Evolutionary conservation across 2,797 vertebrate species (phyloP).

Genomic region (Cygnus olor): DNA sequence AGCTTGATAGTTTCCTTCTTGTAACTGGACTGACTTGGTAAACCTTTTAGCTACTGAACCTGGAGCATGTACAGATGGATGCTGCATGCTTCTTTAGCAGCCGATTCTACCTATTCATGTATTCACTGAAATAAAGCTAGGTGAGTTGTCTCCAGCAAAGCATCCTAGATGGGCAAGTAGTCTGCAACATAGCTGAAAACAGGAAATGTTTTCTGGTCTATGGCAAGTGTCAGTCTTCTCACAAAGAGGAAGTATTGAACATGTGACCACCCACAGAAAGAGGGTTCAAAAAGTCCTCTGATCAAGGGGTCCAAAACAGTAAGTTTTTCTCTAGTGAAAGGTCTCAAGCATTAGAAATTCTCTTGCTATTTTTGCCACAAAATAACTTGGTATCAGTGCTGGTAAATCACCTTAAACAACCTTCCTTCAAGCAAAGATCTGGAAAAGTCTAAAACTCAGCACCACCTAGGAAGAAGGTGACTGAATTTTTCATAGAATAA

Average conservation of each 20-base stretch:
- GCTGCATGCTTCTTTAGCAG: background rate
- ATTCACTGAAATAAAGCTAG: background rate
- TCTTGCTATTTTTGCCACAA: background rate
- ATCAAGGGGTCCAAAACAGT: background rate
- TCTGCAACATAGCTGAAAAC: background rate
- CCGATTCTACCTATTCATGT: background rate
- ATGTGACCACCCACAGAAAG: background rate
- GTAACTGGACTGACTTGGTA: background rate
- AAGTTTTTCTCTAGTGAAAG: background rate
- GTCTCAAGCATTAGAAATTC: background rate
- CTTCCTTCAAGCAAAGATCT: background rate
- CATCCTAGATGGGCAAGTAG: background rate
- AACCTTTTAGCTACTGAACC: background rate
- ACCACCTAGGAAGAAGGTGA: rapidly evolving
- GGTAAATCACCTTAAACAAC: background rate
- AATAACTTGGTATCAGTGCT: background rate
- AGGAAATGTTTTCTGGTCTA: background rate
- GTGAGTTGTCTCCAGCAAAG: background rate
- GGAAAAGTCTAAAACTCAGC: background rate
- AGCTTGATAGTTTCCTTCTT: background rate
- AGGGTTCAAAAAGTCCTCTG: background rate
- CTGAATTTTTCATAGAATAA: background rate
- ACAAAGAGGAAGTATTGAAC: background rate
- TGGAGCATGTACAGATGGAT: background rate
- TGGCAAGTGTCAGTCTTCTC: background rate